Evolutionary conservation across 1,140 invertebrate species (phyloP).

Genomic region (Diabrotica virgifera): DNA sequence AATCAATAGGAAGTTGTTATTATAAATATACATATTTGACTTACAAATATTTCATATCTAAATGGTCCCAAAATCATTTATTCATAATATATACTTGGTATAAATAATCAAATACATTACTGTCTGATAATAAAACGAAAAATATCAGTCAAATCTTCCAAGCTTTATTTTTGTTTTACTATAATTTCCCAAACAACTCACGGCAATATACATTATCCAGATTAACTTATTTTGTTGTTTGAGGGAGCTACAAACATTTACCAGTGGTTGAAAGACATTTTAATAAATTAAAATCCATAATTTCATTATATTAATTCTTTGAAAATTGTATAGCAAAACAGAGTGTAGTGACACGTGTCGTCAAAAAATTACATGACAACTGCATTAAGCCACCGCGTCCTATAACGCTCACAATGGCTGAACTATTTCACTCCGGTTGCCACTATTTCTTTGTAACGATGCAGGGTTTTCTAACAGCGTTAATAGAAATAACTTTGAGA

Average conservation of each 20-base stretch:
- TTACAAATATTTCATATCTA: no score
- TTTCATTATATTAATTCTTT: slow-evolving; percentile 6
- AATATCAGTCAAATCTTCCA: no score
- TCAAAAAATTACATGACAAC: slow-evolving; percentile 10
- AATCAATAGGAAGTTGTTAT: no score
- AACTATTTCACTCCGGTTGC: not conserved
- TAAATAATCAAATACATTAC: no score
- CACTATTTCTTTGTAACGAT: not conserved
- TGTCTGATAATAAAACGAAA: no score
- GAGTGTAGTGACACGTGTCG: slow-evolving; percentile 9
- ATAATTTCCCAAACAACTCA: no score
- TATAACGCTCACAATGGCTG: not conserved
- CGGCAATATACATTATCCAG: not conserved
- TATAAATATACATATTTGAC: no score
- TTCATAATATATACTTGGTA: no score
- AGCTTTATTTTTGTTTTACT: no score
- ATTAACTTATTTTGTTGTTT: slow-evolving; percentile 1
- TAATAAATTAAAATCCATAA: slow-evolving; percentile 1
- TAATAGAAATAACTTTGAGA: no score
- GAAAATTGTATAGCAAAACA: not conserved
- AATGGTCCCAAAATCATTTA: no score
- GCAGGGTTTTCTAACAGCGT: no score
- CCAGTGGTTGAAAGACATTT: not conserved
- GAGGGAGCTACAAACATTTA: not conserved
- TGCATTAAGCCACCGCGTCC: slow-evolving; percentile 6